Evolutionary conservation across 2,797 vertebrate genomes (phyloP).

Genomic region (Choloepus didactylus): DNA sequence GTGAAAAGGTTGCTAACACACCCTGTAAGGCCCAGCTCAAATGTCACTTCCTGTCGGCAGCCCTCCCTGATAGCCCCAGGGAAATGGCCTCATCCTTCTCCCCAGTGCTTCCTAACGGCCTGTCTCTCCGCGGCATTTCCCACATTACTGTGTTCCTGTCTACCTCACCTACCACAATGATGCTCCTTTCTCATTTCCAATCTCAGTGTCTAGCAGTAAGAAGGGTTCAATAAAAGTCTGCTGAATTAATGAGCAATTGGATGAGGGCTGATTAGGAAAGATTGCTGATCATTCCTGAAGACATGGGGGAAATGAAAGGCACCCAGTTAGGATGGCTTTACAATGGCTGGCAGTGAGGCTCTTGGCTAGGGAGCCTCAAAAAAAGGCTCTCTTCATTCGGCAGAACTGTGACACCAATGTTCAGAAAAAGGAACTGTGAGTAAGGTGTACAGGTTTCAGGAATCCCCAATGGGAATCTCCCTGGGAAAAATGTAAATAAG

Average conservation of each 20-base stretch:
- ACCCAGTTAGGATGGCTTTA: background rate
- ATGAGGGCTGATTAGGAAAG: slow-evolving; percentile 4
- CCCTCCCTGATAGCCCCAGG: no score
- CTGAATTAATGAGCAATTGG: slow-evolving; percentile 52
- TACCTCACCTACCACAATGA: background rate
- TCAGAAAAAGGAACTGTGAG: background rate
- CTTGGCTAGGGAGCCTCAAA: background rate
- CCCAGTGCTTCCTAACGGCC: no score
- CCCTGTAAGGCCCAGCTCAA: background rate
- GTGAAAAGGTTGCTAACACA: background rate
- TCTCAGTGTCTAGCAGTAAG: slow-evolving; percentile 40
- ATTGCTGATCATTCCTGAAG: background rate
- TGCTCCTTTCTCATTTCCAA: background rate
- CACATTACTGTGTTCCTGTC: background rate
- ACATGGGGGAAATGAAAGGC: slow-evolving; percentile 51
- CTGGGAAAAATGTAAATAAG: slow-evolving; percentile 73
- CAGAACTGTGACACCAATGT: background rate
- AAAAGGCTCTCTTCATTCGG: background rate
- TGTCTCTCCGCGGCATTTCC: no score
- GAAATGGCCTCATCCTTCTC: background rate
- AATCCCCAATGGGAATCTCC: slow-evolving; percentile 36
- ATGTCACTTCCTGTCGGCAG: background rate
- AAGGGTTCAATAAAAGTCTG: background rate
- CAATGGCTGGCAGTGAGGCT: background rate
- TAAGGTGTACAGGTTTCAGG: background rate